Evolutionary conservation across 2,797 vertebrate species (phyloP).

Genomic region (Lepus oiostolus): DNA sequence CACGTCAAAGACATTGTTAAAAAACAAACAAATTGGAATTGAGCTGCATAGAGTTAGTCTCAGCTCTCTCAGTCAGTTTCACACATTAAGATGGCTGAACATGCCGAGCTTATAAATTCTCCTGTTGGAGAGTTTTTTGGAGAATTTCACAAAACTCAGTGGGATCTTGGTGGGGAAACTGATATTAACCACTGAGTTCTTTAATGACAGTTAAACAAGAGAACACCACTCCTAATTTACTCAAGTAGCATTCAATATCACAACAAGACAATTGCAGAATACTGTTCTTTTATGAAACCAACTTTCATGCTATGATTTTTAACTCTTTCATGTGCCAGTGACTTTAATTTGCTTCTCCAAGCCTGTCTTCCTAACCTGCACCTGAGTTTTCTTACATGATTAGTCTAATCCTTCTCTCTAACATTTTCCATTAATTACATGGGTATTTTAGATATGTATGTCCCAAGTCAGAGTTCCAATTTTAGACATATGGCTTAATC

Average conservation of each 20-base stretch:
- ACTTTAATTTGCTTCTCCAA: constrained; percentile 65
- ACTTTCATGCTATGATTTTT: constrained; percentile 68
- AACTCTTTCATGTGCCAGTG: constrained; percentile 62
- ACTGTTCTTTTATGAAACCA: constrained; percentile 67
- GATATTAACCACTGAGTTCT: constrained; percentile 66
- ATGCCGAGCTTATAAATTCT: constrained; percentile 71
- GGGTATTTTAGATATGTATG: background rate
- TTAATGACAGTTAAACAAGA: constrained; percentile 79
- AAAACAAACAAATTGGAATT: constrained; percentile 73
- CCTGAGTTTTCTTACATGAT: background rate
- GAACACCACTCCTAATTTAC: constrained; percentile 78
- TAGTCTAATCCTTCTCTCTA: background rate
- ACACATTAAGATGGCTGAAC: constrained; percentile 61
- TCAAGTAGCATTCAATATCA: constrained; percentile 74
- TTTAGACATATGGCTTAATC: background rate
- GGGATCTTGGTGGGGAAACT: constrained; percentile 69
- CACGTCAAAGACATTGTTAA: constrained; percentile 67
- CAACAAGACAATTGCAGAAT: constrained; percentile 71
- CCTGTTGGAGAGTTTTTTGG: constrained; percentile 71
- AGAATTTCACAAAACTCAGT: constrained; percentile 72
- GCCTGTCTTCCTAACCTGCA: background rate
- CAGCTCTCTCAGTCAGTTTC: constrained; percentile 71
- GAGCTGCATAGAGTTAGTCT: background rate
- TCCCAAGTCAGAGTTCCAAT: background rate
- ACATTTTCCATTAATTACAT: background rate